phyloP scores from a whole-genome alignment of 2,888 invertebrate species.

The Acronicta alni region DNA sequence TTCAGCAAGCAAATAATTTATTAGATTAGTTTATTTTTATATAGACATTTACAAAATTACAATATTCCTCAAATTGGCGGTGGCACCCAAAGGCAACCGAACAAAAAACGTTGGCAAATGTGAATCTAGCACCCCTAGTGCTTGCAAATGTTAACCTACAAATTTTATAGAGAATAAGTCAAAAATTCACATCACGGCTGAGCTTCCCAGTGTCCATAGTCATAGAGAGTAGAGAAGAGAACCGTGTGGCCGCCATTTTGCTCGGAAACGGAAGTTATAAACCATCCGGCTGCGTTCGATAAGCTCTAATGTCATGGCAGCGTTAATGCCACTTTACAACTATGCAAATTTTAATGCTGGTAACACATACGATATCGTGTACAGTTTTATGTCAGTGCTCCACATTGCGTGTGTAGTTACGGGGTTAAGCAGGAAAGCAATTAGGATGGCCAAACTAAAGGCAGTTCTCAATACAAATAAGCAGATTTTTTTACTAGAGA shows the following conservation, averaged over 20 bases:
- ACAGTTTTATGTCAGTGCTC: slow-evolving; percentile 20
- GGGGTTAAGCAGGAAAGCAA: neutral
- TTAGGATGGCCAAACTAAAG: too few species aligned
- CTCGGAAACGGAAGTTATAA: slow-evolving; percentile 66
- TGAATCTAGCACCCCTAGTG: neutral
- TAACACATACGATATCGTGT: slow-evolving; percentile 33
- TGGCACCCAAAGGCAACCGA: too few species aligned
- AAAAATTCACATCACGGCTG: slow-evolving; percentile 35
- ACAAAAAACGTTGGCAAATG: too few species aligned
- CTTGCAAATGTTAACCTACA: neutral
- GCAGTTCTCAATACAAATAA: too few species aligned
- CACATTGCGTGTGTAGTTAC: slow-evolving; percentile 9
- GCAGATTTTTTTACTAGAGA: too few species aligned
- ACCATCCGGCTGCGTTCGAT: slow-evolving; percentile 64
- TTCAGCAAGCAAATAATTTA: neutral
- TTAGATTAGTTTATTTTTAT: too few species aligned
- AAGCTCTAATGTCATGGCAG: slow-evolving; percentile 64
- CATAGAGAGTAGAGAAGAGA: slow-evolving; percentile 31
- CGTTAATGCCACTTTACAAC: slow-evolving; percentile 53
- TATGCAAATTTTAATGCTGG: slow-evolving; percentile 59
- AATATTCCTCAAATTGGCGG: too few species aligned
- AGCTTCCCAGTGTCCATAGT: slow-evolving; percentile 35
- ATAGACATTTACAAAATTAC: too few species aligned
- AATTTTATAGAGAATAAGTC: neutral
- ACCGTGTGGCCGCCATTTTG: slow-evolving; percentile 47